These are phyloP conservation scores for Myotis lucifugus DNA, from an alignment of 2,113 vertebrate species.

Conservation along the genomic window DNA sequence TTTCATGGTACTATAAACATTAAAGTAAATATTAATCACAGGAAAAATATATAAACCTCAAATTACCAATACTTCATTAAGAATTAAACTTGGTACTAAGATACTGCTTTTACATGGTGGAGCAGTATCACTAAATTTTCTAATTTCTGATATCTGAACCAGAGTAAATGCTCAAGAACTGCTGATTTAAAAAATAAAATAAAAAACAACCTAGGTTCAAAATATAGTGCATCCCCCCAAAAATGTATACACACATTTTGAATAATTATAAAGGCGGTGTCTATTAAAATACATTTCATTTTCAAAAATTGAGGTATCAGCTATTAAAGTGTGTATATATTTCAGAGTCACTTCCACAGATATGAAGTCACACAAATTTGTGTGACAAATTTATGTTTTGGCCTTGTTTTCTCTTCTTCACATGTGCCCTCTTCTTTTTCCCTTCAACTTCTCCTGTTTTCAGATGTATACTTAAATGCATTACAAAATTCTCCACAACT, in stretches of 20 bases:
- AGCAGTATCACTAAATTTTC: constrained; percentile 11
- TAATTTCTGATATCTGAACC: constrained; percentile 8
- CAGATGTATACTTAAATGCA: background rate
- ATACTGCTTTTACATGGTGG: background rate
- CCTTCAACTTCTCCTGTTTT: background rate
- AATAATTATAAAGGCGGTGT: too few relatives aligned
- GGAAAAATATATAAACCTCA: background rate
- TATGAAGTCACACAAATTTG: background rate
- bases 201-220: background rate
- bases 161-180: constrained; percentile 2
- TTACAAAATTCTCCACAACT: background rate
- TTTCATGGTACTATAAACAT: constrained; percentile 20
- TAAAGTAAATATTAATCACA: constrained; percentile 27
- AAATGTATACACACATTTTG: too few relatives aligned
- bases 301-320: too few relatives aligned
- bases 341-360: background rate
- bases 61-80: constrained; percentile 39
- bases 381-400: background rate
- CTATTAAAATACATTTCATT: too few relatives aligned
- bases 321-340: background rate
- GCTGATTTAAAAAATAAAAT: constrained; percentile 1
- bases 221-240: background rate
- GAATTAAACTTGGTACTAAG: constrained; percentile 39
- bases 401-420: background rate
- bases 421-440: background rate